These are phyloP conservation scores for Lithophane ornitopus DNA, from an alignment of 2,888 invertebrate genomes.

Conservation along the genomic window DNA sequence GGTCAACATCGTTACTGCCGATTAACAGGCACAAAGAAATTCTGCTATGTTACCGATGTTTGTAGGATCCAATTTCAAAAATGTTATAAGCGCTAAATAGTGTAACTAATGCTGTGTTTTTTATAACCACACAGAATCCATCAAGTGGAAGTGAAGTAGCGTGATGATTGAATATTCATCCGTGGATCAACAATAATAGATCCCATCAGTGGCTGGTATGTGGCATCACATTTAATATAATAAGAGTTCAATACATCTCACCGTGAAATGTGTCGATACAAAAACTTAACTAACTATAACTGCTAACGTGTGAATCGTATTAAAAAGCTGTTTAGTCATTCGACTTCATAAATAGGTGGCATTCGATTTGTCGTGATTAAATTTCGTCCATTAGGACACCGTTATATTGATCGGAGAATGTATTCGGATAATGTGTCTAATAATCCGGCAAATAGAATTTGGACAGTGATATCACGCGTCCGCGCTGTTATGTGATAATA, in stretches of 20 bases:
- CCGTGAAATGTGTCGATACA: conserved; percentile 90
- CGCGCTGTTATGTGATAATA: conserved; percentile 71
- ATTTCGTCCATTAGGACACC: conserved; percentile 89
- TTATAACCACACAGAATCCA: conserved; percentile 78
- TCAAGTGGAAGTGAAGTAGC: conserved; percentile 83
- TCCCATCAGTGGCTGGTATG: conserved; percentile 88
- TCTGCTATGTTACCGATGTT: conserved; percentile 59
- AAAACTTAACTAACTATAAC: conserved; percentile 90
- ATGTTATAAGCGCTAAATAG: conserved; percentile 74
- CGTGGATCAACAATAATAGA: conserved; percentile 90
- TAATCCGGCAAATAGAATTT: conserved; percentile 86
- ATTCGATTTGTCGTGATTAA: conserved; percentile 91
- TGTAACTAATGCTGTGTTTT: conserved; percentile 79
- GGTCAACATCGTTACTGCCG: conserved; percentile 52
- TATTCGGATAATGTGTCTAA: conserved; percentile 83
- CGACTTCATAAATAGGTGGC: conserved; percentile 90
- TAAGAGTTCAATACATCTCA: conserved; percentile 89
- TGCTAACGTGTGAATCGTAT: conserved; percentile 91
- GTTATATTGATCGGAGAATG: conserved; percentile 84
- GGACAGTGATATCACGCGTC: conserved; percentile 76
- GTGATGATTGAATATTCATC: conserved; percentile 90
- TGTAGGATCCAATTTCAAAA: conserved; percentile 70
- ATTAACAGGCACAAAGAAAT: conserved; percentile 63
- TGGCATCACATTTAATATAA: conserved; percentile 90
- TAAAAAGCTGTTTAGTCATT: conserved; percentile 90